Evolutionary conservation across 2,888 invertebrate species (phyloP), one percentile per base, ranked within the genome.

Genomic region (Furcula furcula): DNA sequence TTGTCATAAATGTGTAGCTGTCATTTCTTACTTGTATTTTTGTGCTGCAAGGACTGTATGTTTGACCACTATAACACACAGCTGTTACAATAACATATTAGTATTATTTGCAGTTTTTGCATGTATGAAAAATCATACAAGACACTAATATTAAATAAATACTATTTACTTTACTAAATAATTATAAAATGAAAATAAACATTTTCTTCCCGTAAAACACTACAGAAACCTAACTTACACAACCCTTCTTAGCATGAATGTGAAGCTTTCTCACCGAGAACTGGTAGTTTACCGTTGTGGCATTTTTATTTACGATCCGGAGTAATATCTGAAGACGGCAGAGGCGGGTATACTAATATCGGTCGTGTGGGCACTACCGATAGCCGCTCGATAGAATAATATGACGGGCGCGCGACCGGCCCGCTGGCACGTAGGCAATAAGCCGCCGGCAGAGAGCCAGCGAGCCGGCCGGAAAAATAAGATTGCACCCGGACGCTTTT

Each of bases 391-490:
- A 85, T 87, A 81, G 87, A 85, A 86, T 87, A 87, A 87, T 87
- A 87, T 85, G 87, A 84, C 81, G 77, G 76, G 75, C 61, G 71
- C 67, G 75, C 70, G 76, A 68, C 76, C 72, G 75, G 66, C 63
- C 73, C 71, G 70, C 65, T 69, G 78, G 84, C 87, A 88, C 87
- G 87, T 88, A 87, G 83, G 86, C 87, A 88, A 88, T 88, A 88
- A 87, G 86, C 83, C 76, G 67, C 76, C 74, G 81, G 78, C 83
- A 76, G 68, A 64, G 70, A 65, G 80, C 83, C 77, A 77, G 75
- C 71, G 68, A 64, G 62, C 73, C 70, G 70, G 63, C 66, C 76
- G 76, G 81, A 79, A 82, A 83, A 86, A 86, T 86, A 84, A 84
- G 82, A 85, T 84, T 83, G 84, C 80, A 75, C 66, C 65, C 67